Evolutionary conservation across 2,113 vertebrate genomes (phyloP).

Genomic region (Sinocyclocheilus grahami): DNA sequence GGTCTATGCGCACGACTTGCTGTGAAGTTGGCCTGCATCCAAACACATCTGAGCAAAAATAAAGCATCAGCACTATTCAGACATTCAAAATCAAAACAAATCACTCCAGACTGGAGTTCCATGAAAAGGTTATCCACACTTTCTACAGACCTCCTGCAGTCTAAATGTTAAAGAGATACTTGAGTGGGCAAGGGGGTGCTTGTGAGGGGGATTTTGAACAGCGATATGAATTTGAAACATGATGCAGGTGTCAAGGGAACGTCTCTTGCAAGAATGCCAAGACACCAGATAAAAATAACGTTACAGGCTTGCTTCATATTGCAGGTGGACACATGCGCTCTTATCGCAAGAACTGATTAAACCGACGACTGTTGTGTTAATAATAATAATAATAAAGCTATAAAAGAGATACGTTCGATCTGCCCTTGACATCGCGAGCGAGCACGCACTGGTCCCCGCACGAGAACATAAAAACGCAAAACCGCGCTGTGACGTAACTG

Average conservation of each 20-base stretch:
- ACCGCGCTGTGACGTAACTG: background rate
- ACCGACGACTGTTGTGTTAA: background rate
- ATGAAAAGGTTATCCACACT: background rate
- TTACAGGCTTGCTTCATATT: background rate
- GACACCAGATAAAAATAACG: constrained; percentile 15
- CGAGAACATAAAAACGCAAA: background rate
- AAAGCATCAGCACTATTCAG: background rate
- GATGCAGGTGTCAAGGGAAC: constrained; percentile 19
- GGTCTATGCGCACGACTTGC: background rate
- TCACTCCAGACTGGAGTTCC: background rate
- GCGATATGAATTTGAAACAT: constrained; percentile 3
- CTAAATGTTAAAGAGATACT: background rate
- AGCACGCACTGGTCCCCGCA: background rate
- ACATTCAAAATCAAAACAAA: background rate
- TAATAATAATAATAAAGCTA: background rate
- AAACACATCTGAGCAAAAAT: background rate
- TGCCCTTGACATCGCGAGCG: background rate
- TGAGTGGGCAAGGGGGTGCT: background rate
- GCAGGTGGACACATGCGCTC: background rate
- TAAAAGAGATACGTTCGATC: background rate
- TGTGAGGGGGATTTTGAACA: background rate
- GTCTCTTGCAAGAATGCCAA: background rate
- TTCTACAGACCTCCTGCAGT: background rate
- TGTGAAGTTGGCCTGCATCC: background rate
- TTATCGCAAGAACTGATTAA: too few relatives aligned